Conservation (phyloP, 2,113 vertebrate species). For the Grallaria varia region DNA sequence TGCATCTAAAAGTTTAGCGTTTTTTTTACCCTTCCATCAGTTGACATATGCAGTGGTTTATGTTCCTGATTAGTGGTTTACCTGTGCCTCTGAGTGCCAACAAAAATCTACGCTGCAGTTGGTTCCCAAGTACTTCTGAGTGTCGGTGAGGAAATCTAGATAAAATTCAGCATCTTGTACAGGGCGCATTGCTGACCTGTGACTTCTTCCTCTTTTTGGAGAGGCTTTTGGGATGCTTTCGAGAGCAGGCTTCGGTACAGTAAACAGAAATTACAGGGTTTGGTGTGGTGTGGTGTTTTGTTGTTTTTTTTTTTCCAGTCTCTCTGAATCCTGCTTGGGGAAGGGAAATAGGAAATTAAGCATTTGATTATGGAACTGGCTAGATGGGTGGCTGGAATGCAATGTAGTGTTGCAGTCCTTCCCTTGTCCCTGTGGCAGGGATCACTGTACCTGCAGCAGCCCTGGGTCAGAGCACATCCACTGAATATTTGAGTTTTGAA, state of each 20-base stretch:
- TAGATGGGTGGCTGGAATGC: not conserved
- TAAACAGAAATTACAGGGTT: not conserved
- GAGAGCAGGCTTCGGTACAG: not conserved
- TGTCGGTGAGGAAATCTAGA: slow-evolving; percentile 13
- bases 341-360: not conserved
- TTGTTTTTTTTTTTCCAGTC: not conserved
- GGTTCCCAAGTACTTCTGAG: slow-evolving; percentile 19
- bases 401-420: not conserved
- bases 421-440: not conserved
- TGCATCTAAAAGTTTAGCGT: not conserved
- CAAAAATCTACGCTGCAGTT: slow-evolving; percentile 14
- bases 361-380: slow-evolving; percentile 5
- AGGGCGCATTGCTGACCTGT: not conserved
- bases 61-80: slow-evolving; percentile 53
- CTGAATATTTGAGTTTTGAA: slow-evolving; percentile 63
- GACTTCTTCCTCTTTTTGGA: slow-evolving; percentile 18
- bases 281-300: no score
- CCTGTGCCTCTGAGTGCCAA: slow-evolving; percentile 27
- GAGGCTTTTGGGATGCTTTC: not conserved
- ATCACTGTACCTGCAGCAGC: slow-evolving; percentile 42
- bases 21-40: not conserved
- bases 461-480: not conserved
- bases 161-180: slow-evolving; percentile 22
- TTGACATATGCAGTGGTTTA: not conserved
- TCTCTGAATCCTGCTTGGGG: not conserved